These are phyloP conservation scores for Platichthys stellatus DNA, from an alignment of 2,113 vertebrate species.

Conservation along the genomic window DNA sequence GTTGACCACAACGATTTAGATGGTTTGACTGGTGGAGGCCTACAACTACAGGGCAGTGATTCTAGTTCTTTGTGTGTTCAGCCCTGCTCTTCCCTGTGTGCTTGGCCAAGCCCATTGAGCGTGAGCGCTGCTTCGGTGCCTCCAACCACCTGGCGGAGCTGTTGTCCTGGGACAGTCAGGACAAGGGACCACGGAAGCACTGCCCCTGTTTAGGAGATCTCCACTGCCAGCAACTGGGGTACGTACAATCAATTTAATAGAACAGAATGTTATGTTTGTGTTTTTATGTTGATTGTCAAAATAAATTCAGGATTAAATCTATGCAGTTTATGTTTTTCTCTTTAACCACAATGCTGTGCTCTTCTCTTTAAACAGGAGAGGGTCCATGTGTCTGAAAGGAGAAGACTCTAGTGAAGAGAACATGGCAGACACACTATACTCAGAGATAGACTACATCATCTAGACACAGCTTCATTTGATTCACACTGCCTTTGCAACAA, in stretches of 20 bases:
- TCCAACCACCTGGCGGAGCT: slow-evolving; percentile 88
- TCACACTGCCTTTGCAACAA: slow-evolving; percentile 9
- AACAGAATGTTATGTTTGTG: not conserved
- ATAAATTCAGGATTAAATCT: not conserved
- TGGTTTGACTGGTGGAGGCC: too few relatives aligned
- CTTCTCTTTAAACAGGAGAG: slow-evolving; percentile 66
- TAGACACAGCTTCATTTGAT: slow-evolving; percentile 32
- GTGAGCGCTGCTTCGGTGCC: slow-evolving; percentile 86
- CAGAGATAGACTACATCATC: slow-evolving; percentile 82
- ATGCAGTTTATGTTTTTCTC: not conserved
- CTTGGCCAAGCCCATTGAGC: slow-evolving; percentile 86
- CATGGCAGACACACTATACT: slow-evolving; percentile 75
- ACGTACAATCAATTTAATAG: slow-evolving; percentile 26
- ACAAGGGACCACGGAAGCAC: slow-evolving; percentile 83
- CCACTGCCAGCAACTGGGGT: slow-evolving; percentile 91
- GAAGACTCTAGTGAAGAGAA: slow-evolving; percentile 81
- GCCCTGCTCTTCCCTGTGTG: slow-evolving; percentile 92
- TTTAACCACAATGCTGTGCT: not conserved
- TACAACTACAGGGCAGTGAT: too few relatives aligned
- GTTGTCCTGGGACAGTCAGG: slow-evolving; percentile 88
- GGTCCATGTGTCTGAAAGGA: slow-evolving; percentile 78
- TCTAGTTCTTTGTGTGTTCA: slow-evolving; percentile 53
- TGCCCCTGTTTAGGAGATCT: slow-evolving; percentile 90
- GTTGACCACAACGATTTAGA: too few relatives aligned
- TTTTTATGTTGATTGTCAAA: not conserved